A percentile compares a stretch with the other conserved stretches of the same genome.
Conservation (phyloP, 2,888 invertebrate species). For the Unio delphinus region DNA sequence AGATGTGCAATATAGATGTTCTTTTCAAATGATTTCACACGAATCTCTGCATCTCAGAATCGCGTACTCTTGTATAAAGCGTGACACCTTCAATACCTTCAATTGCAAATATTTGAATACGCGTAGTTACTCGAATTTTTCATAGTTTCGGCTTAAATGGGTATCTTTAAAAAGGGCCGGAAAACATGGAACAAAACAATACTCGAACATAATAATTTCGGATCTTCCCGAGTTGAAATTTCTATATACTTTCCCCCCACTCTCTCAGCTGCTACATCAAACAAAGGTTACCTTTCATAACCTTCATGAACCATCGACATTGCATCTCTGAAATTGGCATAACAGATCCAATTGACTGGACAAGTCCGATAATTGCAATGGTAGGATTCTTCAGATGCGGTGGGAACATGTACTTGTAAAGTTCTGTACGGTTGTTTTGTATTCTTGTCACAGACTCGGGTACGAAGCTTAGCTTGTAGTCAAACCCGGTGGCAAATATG, state of each 20-base stretch:
- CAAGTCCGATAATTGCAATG: slow-evolving; percentile 68
- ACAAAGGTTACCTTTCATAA: slow-evolving; percentile 53
- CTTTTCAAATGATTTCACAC: no score
- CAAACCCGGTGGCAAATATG: slow-evolving; percentile 72
- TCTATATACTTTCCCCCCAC: slow-evolving; percentile 15
- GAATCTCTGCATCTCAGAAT: no score
- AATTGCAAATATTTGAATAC: no score
- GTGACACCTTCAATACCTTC: no score
- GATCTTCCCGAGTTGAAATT: background rate
- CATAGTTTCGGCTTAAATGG: no score
- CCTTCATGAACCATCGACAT: slow-evolving; percentile 58
- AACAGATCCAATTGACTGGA: slow-evolving; percentile 72
- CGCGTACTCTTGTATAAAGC: no score
- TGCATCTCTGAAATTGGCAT: slow-evolving; percentile 73
- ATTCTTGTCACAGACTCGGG: slow-evolving; percentile 49
- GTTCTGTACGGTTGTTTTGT: slow-evolving; percentile 63
- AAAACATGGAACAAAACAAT: no score
- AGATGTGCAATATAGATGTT: no score
- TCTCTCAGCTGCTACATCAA: slow-evolving; percentile 15
- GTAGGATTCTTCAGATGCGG: slow-evolving; percentile 61
- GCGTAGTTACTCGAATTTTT: no score
- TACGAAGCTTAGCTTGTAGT: slow-evolving; percentile 69
- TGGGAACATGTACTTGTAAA: slow-evolving; percentile 72
- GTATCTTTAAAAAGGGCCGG: no score
- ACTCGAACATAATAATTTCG: background rate